Conservation (phyloP, 2,888 invertebrate genomes). For the Acronicta psi region DNA sequence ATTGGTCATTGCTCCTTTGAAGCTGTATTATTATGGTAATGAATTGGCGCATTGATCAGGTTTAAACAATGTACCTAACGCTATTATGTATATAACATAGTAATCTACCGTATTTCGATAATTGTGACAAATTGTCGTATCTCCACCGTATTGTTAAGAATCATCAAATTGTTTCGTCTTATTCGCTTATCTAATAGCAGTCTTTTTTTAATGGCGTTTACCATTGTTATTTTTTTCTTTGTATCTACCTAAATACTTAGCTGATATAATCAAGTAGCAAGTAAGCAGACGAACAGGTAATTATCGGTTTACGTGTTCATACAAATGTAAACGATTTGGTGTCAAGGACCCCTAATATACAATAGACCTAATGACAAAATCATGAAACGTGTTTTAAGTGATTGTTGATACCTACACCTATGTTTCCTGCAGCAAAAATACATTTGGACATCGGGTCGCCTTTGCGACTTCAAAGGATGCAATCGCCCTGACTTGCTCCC, state of each 20-base stretch:
- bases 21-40: constrained; percentile 65
- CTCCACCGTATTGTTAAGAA: constrained; percentile 61
- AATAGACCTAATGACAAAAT: constrained; percentile 14
- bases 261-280: constrained; percentile 30
- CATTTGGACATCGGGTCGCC: constrained; percentile 97
- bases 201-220: constrained; percentile 59
- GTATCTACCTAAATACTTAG: constrained; percentile 21
- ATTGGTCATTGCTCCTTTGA: constrained; percentile 54
- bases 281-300: constrained; percentile 35
- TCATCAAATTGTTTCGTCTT: constrained; percentile 58
- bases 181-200: constrained; percentile 60
- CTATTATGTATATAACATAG: not conserved
- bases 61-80: constrained; percentile 24
- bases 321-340: constrained; percentile 38
- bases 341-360: constrained; percentile 45
- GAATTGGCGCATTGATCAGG: constrained; percentile 42
- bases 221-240: constrained; percentile 61
- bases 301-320: constrained; percentile 38
- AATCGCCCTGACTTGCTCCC: constrained; percentile 95
- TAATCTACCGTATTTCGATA: constrained; percentile 38
- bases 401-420: not conserved
- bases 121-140: constrained; percentile 69
- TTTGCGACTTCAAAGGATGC: constrained; percentile 97
- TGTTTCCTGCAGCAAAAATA: constrained; percentile 91
- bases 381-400: constrained; percentile 1